Conservation (phyloP, 2,888 invertebrate species). For the Synanthedon andrenaeformis region DNA sequence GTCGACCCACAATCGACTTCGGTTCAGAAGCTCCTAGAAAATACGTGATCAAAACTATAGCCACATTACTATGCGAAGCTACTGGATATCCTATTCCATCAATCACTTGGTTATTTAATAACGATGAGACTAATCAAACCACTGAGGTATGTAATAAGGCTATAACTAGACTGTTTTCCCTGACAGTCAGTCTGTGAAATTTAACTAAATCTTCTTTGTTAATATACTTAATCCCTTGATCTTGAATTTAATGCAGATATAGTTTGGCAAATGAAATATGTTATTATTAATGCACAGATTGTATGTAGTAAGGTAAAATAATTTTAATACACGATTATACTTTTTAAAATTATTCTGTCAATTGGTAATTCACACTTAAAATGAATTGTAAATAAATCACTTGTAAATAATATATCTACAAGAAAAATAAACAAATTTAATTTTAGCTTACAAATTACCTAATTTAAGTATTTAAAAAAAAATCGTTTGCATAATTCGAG, state of each 20-base stretch:
- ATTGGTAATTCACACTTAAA: too few relatives aligned
- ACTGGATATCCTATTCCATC: constrained; percentile 38
- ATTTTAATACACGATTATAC: too few relatives aligned
- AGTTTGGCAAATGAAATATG: background rate
- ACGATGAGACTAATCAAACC: constrained; percentile 11
- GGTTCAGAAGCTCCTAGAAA: constrained; percentile 15
- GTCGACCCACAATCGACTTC: constrained; percentile 27
- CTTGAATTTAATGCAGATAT: background rate
- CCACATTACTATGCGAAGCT: constrained; percentile 31
- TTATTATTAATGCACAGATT: too few relatives aligned
- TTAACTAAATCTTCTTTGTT: background rate
- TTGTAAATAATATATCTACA: too few relatives aligned
- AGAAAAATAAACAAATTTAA: too few relatives aligned
- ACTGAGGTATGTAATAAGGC: constrained; percentile 11
- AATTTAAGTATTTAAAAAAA: too few relatives aligned
- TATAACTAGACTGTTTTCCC: background rate
- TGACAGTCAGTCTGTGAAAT: too few relatives aligned
- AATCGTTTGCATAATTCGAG: too few relatives aligned
- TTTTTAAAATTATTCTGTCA: too few relatives aligned
- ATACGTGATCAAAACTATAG: constrained; percentile 16
- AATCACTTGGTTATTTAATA: constrained; percentile 35
- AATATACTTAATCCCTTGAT: background rate
- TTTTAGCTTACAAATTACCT: too few relatives aligned
- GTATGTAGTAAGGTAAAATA: too few relatives aligned
- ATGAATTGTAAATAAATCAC: too few relatives aligned